Base-by-base conservation (phyloP, 2,113 vertebrate species). In the Mobula birostris region DNA sequence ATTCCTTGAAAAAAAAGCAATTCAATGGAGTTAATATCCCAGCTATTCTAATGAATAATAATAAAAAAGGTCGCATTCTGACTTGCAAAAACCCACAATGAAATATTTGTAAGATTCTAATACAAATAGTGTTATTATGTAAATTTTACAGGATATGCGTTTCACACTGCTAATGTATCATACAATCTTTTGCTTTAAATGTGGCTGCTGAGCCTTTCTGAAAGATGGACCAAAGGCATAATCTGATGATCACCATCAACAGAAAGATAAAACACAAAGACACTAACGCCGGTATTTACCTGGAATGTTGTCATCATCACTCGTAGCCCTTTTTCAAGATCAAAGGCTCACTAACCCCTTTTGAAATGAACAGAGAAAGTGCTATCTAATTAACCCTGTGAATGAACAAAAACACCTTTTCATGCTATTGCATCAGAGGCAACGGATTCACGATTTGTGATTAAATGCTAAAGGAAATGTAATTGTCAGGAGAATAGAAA, bases 21-120 rank as follows among this genome's bases (percentile, higher is more conserved):
- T 19, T 88, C 66, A 24, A 88, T 66, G 63, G 56, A 61, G 56
- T 8, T 61, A 87, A 83, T 58, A 29, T 14, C 48, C 82, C 58
- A 88, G n/a, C n/a, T 24, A 63, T 88, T 88, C 61, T 88, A 32
- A 66, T 88, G n/a, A 27, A 66, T 2, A 88, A 66, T 7, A 88
- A 24, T 66, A 32, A 32, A 58, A 88, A 15, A 88, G 66, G 63
- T 63, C 4, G 14, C 12, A 32, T 66, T 63, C 85, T 61, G 12
- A 19, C 8, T n/a, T 88, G 85, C 15, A 5, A 66, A 29, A 88
- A 88, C 15, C 58, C 24, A 63, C 85, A n/a, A 63, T 88, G 58
- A 88, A 88, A 66, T 88, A 88, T 29, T 88, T 88, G 58, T n/a
- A 87, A 88, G n/a, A 88, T 66, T 32, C 29, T 15, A n/a, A n/a